Evolutionary conservation across 1,140 invertebrate species (phyloP).

Genomic region (Brachionus asplanchnoidis): DNA sequence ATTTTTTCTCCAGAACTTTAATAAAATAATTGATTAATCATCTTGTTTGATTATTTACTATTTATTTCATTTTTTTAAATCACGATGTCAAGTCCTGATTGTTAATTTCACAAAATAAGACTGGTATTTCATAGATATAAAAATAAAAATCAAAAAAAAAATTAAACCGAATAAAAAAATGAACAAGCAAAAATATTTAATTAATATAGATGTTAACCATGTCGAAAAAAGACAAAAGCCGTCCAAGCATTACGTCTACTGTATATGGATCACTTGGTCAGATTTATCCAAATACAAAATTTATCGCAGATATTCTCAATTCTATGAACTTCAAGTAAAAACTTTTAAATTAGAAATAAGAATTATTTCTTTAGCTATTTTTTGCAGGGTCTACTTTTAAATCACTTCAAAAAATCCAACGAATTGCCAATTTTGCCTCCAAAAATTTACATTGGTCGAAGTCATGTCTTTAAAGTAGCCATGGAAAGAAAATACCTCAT

Average conservation of each 20-base stretch:
- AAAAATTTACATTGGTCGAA: neutral
- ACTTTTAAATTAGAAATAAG: neutral
- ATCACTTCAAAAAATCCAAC: neutral
- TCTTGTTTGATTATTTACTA: too few species aligned
- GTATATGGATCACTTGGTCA: neutral
- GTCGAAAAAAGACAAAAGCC: neutral
- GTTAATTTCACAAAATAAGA: too few species aligned
- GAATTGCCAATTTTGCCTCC: neutral
- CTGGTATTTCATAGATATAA: too few species aligned
- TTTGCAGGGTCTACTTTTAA: neutral
- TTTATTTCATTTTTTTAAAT: too few species aligned
- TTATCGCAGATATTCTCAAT: neutral
- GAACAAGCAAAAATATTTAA: neutral
- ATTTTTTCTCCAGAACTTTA: too few species aligned
- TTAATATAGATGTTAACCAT: neutral
- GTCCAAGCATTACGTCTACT: neutral
- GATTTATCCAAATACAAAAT: neutral
- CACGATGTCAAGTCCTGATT: too few species aligned
- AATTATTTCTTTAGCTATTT: neutral
- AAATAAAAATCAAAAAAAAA: neutral
- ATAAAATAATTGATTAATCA: too few species aligned
- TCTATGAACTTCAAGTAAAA: neutral
- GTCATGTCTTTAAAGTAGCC: neutral
- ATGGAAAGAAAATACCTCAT: neutral
- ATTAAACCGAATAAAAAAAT: neutral